phyloP scores from a whole-genome alignment of 2,797 vertebrate species.

The Serranus cabrilla region DNA sequence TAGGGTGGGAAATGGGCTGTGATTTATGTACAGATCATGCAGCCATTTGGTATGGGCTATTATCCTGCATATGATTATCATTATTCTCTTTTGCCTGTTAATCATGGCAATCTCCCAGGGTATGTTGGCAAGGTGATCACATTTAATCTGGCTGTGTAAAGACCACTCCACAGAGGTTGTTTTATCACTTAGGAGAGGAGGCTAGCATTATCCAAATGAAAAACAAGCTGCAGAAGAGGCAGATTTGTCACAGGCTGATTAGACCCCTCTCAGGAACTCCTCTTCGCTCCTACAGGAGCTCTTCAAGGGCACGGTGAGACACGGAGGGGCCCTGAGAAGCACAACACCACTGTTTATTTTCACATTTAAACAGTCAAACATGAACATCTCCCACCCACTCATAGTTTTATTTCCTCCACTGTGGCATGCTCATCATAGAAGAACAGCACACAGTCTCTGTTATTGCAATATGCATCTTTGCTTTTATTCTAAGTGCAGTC shows the following conservation, averaged over 20 bases:
- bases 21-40: slow-evolving; percentile 79
- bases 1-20: slow-evolving; percentile 64
- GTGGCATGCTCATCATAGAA: not conserved
- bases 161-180: slow-evolving; percentile 74
- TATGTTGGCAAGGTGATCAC: slow-evolving; percentile 81
- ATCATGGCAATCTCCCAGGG: slow-evolving; percentile 79
- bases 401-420: slow-evolving; percentile 10
- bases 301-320: slow-evolving; percentile 71
- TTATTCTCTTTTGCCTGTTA: slow-evolving; percentile 83
- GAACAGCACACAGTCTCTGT: not conserved
- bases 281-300: slow-evolving; percentile 52
- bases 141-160: slow-evolving; percentile 81
- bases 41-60: slow-evolving; percentile 78
- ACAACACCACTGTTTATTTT: slow-evolving; percentile 28
- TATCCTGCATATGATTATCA: slow-evolving; percentile 84
- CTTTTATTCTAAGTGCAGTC: slow-evolving; percentile 8
- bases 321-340: slow-evolving; percentile 22
- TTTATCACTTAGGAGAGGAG: slow-evolving; percentile 80
- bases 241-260: slow-evolving; percentile 83
- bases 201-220: slow-evolving; percentile 83
- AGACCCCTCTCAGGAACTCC: slow-evolving; percentile 61
- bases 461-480: slow-evolving; percentile 9
- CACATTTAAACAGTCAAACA: slow-evolving; percentile 14
- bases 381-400: slow-evolving; percentile 32
- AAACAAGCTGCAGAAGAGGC: slow-evolving; percentile 77